A percentile compares a stretch with the other conserved stretches of the same genome.
Evolutionary conservation across 2,888 invertebrate genomes (phyloP).

Genomic region (Lasioglossum calceatum): DNA sequence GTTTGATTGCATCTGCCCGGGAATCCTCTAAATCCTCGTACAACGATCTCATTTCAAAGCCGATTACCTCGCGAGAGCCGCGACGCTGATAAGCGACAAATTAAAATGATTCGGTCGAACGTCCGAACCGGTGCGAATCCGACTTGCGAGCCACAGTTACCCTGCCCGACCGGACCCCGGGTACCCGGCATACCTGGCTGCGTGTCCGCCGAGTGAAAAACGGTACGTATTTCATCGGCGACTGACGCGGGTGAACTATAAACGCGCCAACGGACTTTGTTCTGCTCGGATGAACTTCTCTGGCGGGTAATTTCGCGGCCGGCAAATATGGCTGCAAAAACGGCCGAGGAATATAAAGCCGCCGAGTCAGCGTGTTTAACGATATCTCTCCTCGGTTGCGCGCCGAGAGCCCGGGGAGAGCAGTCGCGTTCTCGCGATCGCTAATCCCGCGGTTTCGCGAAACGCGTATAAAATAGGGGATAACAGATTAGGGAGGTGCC

Average conservation of each 20-base stretch:
- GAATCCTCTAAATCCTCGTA: background rate
- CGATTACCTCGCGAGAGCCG: conserved; percentile 8
- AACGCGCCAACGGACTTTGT: conserved; percentile 51
- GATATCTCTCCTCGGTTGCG: conserved; percentile 47
- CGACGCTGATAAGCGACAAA: background rate
- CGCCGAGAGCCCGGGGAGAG: background rate
- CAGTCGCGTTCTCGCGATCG: conserved; percentile 22
- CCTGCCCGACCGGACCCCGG: background rate
- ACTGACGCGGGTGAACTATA: conserved; percentile 46
- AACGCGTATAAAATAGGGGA: conserved; percentile 55
- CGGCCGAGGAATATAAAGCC: conserved; percentile 57
- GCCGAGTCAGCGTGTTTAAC: conserved; percentile 67
- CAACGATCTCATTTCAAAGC: conserved; percentile 17
- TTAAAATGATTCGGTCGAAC: background rate
- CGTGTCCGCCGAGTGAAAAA: conserved; percentile 36
- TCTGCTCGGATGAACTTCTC: conserved; percentile 48
- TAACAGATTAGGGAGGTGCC: conserved; percentile 54
- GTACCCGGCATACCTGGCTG: background rate
- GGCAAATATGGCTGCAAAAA: conserved; percentile 49
- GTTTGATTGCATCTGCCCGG: background rate
- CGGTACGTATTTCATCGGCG: conserved; percentile 37
- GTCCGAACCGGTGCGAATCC: background rate
- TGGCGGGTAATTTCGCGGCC: conserved; percentile 56
- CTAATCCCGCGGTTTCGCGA: conserved; percentile 59
- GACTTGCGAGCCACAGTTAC: background rate